phyloP scores from a whole-genome alignment of 2,888 invertebrate genomes.

The Kuschelorhynchus macadamiae region DNA sequence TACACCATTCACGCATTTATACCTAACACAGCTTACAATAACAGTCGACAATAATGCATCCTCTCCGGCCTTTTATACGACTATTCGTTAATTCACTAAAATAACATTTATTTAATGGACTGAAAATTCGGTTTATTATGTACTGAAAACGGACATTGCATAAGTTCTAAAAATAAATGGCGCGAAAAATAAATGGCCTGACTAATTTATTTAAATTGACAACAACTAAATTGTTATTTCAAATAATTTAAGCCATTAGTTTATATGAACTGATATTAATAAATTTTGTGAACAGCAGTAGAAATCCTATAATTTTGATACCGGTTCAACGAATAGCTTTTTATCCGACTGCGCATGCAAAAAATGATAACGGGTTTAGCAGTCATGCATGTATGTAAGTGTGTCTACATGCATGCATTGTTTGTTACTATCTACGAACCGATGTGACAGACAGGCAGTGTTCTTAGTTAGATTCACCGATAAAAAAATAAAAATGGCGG shows the following conservation, averaged over 20 bases:
- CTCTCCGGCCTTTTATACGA: constrained; percentile 9
- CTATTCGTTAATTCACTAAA: constrained; percentile 28
- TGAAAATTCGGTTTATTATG: constrained; percentile 17
- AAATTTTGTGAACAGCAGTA: too few relatives aligned
- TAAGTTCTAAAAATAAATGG: constrained; percentile 36
- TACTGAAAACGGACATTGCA: constrained; percentile 33
- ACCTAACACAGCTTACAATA: constrained; percentile 5
- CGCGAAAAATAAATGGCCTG: constrained; percentile 20
- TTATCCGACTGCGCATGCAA: too few relatives aligned
- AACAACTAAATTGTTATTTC: constrained; percentile 11
- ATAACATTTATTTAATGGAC: constrained; percentile 28
- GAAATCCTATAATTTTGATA: too few relatives aligned
- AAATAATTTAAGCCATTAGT: constrained; percentile 3
- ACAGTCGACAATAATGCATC: constrained; percentile 10
- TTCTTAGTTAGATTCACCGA: too few relatives aligned
- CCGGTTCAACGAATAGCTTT: too few relatives aligned
- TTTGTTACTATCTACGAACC: too few relatives aligned
- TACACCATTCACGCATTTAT: neutral
- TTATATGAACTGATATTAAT: too few relatives aligned
- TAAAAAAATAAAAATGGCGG: too few relatives aligned
- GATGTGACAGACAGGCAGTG: too few relatives aligned
- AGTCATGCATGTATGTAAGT: too few relatives aligned
- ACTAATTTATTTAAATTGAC: constrained; percentile 33
- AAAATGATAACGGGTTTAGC: too few relatives aligned
- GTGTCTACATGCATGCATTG: too few relatives aligned